Conservation (phyloP, 2,113 vertebrate species). For the Bubalus kerabau region DNA sequence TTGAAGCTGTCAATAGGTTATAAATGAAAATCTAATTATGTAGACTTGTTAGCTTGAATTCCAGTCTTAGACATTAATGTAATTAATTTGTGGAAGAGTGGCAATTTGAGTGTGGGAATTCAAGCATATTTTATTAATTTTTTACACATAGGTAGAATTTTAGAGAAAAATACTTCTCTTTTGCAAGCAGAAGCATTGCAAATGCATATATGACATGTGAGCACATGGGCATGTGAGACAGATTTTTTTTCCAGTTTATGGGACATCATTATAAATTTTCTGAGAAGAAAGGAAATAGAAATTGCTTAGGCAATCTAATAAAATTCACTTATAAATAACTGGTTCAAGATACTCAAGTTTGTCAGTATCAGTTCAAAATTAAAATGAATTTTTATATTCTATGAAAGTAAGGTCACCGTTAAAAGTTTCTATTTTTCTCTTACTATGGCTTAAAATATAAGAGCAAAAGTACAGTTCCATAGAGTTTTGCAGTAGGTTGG, state of each 20-base stretch:
- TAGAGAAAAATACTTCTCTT: constrained; percentile 10
- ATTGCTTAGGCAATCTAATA: constrained; percentile 11
- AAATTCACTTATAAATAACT: constrained; percentile 28
- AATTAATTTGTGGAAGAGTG: constrained; percentile 31
- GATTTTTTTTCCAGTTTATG: background rate
- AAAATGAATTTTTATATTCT: constrained; percentile 25
- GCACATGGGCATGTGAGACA: background rate
- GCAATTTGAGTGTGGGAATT: background rate
- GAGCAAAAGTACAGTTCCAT: background rate
- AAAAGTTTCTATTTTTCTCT: background rate
- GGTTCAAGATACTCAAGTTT: constrained; percentile 16
- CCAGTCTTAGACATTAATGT: background rate
- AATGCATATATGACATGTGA: background rate
- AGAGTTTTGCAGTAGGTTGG: background rate
- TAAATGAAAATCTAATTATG: constrained; percentile 41
- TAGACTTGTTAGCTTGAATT: constrained; percentile 22
- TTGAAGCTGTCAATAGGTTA: constrained; percentile 17
- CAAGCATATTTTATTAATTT: background rate
- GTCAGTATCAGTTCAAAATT: constrained; percentile 10
- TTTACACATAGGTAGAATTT: background rate
- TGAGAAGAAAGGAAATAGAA: constrained; percentile 25
- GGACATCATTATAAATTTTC: background rate
- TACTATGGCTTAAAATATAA: constrained; percentile 12
- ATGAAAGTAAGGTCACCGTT: background rate
- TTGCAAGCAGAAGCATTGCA: background rate